Evolutionary conservation across 2,113 vertebrate species (phyloP).

Genomic region (Mus pahari): DNA sequence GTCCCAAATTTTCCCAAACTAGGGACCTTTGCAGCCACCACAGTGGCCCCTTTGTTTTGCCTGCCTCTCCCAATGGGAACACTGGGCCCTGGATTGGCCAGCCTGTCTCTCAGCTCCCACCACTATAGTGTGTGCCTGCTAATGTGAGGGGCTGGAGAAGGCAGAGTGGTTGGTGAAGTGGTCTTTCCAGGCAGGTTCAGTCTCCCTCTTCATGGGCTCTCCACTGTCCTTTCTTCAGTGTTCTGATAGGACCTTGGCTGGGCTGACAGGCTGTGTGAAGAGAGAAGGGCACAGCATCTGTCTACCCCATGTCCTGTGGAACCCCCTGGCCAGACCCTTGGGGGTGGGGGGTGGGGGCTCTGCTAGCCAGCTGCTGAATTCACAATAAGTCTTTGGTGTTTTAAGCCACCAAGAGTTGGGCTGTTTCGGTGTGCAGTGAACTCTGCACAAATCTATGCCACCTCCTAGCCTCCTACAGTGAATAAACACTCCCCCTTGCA

Average conservation of each 20-base stretch:
- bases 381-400: neutral
- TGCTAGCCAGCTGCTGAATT: neutral
- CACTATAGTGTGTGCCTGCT: neutral
- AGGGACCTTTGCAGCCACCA: neutral
- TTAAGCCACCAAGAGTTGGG: neutral
- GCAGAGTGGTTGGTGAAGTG: no score
- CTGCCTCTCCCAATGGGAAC: neutral
- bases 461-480: fast-evolving
- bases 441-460: neutral
- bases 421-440: no score
- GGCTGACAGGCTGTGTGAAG: neutral
- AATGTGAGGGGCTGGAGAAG: neutral
- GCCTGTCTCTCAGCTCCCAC: neutral
- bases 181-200: neutral
- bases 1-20: neutral
- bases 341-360: no score
- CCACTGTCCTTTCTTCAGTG: neutral
- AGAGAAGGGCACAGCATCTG: neutral
- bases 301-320: neutral
- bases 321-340: neutral
- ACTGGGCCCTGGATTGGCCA: neutral
- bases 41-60: neutral
- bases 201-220: neutral
- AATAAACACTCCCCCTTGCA: neutral
- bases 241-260: neutral